Conservation (phyloP, 2,888 invertebrate genomes). For the Nudaria mundana region DNA sequence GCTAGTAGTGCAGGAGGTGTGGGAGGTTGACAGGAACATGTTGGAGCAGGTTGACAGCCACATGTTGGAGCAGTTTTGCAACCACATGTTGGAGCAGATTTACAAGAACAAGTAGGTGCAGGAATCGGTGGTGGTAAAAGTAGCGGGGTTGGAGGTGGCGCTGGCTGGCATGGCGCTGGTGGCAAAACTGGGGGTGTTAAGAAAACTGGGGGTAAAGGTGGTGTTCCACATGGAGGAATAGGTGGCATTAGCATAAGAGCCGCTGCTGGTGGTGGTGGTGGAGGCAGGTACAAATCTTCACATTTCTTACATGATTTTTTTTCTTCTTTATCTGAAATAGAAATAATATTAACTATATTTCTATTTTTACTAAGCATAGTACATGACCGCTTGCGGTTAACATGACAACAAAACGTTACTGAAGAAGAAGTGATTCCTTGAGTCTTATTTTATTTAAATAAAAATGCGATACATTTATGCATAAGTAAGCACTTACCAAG, state of each 20-base stretch:
- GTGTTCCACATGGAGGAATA: slow-evolving; percentile 36
- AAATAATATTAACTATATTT: not conserved
- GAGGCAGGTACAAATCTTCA: slow-evolving; percentile 32
- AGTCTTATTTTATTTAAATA: no score
- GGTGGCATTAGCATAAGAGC: slow-evolving; percentile 64
- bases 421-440: no score
- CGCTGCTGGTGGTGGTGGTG: slow-evolving; percentile 44
- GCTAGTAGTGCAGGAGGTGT: slow-evolving; percentile 25
- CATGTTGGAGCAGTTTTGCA: slow-evolving; percentile 26
- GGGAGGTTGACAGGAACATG: slow-evolving; percentile 56
- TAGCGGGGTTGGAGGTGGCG: slow-evolving; percentile 28
- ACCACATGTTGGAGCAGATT: no score
- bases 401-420: no score
- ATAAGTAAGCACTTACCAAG: no score
- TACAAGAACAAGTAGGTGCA: slow-evolving; percentile 7
- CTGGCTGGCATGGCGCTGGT: slow-evolving; percentile 22
- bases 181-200: slow-evolving; percentile 31
- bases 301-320: slow-evolving; percentile 32
- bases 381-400: no score
- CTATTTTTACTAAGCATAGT: no score
- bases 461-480: no score
- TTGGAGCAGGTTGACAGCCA: slow-evolving; percentile 55
- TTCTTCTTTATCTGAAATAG: slow-evolving; percentile 33
- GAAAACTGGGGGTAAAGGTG: slow-evolving; percentile 34
- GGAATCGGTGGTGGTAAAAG: slow-evolving; percentile 33